Conservation (phyloP, 2,888 invertebrate species). For the Phorcus lineatus region DNA sequence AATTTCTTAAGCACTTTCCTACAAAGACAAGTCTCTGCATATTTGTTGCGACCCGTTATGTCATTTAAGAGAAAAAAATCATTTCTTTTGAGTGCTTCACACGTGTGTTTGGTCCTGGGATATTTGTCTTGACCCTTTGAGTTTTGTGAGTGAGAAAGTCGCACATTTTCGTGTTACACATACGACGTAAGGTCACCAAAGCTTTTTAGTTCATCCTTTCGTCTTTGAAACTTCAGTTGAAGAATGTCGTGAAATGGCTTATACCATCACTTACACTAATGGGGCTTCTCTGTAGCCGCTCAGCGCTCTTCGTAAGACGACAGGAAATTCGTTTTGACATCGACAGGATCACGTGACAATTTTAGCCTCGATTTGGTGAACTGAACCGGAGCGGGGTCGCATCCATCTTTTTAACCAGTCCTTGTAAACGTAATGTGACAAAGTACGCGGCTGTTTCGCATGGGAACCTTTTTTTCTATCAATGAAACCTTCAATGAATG, state of each 20-base stretch:
- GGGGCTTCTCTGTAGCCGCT: neutral
- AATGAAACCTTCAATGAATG: no score
- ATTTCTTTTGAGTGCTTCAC: no score
- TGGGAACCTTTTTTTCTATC: no score
- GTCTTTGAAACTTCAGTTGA: neutral
- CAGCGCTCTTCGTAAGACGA: neutral
- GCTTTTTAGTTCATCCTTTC: neutral
- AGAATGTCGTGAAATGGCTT: neutral
- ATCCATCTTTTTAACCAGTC: neutral
- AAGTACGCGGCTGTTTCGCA: no score
- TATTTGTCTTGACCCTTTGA: neutral
- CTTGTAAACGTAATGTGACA: no score
- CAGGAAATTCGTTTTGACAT: neutral
- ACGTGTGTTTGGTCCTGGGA: neutral
- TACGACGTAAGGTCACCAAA: neutral
- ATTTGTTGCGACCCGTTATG: conserved; percentile 4
- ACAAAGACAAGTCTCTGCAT: neutral
- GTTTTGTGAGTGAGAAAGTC: neutral
- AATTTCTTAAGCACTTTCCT: neutral
- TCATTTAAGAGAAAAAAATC: neutral
- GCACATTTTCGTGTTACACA: neutral
- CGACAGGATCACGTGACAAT: neutral
- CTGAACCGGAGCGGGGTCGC: neutral
- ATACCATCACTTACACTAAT: neutral
- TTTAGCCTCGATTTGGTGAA: neutral